A percentile compares a stretch with the other conserved stretches of the same genome.
These are phyloP conservation scores for Dichetophora obliterata DNA, from an alignment of 2,888 invertebrate species.

Conservation along the genomic window DNA sequence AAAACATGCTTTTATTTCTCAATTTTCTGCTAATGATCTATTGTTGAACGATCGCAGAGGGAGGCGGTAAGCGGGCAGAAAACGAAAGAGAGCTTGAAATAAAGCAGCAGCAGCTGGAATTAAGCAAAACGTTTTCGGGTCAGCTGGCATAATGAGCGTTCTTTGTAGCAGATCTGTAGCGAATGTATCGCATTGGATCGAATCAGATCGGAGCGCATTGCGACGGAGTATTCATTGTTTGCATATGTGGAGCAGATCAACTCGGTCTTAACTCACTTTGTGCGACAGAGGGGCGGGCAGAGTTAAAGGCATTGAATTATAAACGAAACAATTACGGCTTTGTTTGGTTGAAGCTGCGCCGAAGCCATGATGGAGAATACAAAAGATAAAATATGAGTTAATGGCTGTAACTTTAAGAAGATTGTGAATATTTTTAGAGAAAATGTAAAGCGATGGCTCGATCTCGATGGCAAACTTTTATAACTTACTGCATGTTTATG, in stretches of 20 bases:
- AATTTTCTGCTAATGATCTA: slow-evolving; percentile 14
- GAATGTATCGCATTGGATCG: background rate
- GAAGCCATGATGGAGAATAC: background rate
- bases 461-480: too few relatives aligned
- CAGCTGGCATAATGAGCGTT: slow-evolving; percentile 18
- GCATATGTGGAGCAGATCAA: slow-evolving; percentile 28
- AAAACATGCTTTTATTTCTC: slow-evolving; percentile 21
- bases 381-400: background rate
- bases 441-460: too few relatives aligned
- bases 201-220: background rate
- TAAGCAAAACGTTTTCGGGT: slow-evolving; percentile 14
- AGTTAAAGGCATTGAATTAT: background rate
- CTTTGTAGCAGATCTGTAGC: slow-evolving; percentile 2
- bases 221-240: slow-evolving; percentile 5
- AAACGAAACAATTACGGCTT: slow-evolving; percentile 1
- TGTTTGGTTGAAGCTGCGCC: background rate
- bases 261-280: background rate
- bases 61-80: background rate
- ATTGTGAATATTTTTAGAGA: too few relatives aligned
- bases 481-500: too few relatives aligned
- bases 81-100: background rate
- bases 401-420: too few relatives aligned
- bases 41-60: background rate
- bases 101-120: slow-evolving; percentile 3
- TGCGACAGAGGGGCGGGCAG: background rate